Conservation (phyloP, 1,140 invertebrate genomes). For the Sarcophaga peregrina region DNA sequence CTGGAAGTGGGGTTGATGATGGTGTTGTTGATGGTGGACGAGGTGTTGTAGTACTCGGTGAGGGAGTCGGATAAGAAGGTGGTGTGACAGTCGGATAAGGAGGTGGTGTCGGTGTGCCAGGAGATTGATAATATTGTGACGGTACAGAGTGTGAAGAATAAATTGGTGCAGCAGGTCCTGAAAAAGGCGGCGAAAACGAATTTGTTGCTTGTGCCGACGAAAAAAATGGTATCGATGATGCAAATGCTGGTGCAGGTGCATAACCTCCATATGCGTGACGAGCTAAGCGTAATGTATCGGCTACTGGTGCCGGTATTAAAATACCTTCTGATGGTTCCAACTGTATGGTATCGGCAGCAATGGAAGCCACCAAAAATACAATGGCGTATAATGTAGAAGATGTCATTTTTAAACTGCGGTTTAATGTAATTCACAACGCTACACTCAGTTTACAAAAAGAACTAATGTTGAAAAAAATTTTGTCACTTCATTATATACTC, state of each 20-base stretch:
- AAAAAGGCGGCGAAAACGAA: conserved; percentile 39
- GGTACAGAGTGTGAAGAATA: conserved; percentile 50
- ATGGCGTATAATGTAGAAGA: not conserved
- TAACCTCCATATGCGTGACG: conserved; percentile 54
- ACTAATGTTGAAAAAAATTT: conserved; percentile 11
- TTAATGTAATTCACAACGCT: not conserved
- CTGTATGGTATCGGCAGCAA: conserved; percentile 53
- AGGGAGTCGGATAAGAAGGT: conserved; percentile 36
- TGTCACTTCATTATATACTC: not conserved
- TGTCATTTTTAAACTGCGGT: not conserved
- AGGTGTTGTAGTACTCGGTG: not conserved
- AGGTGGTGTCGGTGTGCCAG: conserved; percentile 47
- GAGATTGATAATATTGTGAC: not conserved
- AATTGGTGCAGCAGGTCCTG: conserved; percentile 45
- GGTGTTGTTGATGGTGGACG: not conserved
- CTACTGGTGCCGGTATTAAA: conserved; percentile 58
- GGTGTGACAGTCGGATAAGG: conserved; percentile 39
- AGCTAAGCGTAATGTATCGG: conserved; percentile 58
- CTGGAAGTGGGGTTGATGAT: conserved; percentile 44
- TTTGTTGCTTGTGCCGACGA: conserved; percentile 45
- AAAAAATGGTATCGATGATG: conserved; percentile 21
- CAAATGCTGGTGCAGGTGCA: conserved; percentile 42
- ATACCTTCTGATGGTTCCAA: conserved; percentile 60
- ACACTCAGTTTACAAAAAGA: not conserved
- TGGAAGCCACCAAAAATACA: not conserved